A percentile compares a stretch with the other conserved stretches of the same genome.
phyloP scores from a whole-genome alignment of 2,797 vertebrate species.

The Rhinophrynus dorsalis region DNA sequence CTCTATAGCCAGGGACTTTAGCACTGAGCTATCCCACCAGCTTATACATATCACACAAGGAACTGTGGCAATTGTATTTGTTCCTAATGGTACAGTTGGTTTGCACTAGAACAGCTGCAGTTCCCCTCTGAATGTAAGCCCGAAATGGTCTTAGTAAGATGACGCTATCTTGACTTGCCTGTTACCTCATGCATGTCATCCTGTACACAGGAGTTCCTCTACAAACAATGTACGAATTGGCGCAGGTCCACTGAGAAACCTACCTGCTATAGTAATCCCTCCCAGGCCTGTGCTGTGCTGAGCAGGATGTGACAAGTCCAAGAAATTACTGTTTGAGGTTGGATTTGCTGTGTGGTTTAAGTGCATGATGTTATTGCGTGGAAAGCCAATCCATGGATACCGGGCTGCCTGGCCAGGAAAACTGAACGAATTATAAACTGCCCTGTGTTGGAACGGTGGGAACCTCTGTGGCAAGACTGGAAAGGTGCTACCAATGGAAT shows the following conservation, averaged over 20 bases:
- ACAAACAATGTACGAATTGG: neutral
- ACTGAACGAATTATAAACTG: conserved; percentile 94
- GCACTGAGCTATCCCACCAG: too few relatives aligned
- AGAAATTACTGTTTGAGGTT: conserved; percentile 96
- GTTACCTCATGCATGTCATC: too few relatives aligned
- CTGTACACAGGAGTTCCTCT: too few relatives aligned
- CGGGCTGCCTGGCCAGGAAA: conserved; percentile 89
- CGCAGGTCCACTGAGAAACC: conserved; percentile 50
- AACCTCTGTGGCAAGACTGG: conserved; percentile 86
- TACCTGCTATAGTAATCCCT: conserved; percentile 98
- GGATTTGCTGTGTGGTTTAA: conserved; percentile 97
- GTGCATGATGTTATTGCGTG: conserved; percentile 96
- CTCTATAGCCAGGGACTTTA: too few relatives aligned
- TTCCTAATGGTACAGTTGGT: too few relatives aligned
- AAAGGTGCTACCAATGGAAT: conserved; percentile 79
- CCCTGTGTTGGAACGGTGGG: conserved; percentile 92
- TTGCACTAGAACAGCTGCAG: too few relatives aligned
- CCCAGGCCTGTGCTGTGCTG: conserved; percentile 97
- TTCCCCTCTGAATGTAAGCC: too few relatives aligned
- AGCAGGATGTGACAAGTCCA: conserved; percentile 94
- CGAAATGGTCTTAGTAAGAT: too few relatives aligned
- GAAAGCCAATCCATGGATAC: conserved; percentile 95
- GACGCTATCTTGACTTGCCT: too few relatives aligned
- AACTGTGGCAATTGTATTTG: too few relatives aligned
- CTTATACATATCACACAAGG: too few relatives aligned